Evolutionary conservation across 2,888 invertebrate genomes (phyloP).

Genomic region (Tipula helvola): DNA sequence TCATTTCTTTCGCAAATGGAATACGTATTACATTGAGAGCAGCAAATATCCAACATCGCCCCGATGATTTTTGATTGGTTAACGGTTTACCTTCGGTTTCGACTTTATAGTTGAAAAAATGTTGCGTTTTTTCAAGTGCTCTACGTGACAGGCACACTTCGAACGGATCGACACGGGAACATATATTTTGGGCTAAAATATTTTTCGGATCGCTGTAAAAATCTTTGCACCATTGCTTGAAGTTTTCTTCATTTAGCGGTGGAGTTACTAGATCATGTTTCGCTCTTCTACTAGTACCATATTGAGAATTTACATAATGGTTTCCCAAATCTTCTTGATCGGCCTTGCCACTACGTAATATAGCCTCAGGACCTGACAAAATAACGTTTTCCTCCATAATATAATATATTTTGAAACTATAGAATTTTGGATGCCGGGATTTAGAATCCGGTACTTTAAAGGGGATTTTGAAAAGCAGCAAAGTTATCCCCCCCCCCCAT

Average conservation of each 20-base stretch:
- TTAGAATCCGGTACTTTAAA: too few relatives aligned
- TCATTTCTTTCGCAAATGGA: slow-evolving; percentile 70
- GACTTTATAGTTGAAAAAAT: slow-evolving; percentile 74
- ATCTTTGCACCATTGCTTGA: slow-evolving; percentile 37
- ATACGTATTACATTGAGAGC: slow-evolving; percentile 72
- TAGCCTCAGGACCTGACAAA: too few relatives aligned
- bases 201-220: slow-evolving; percentile 66
- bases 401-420: too few relatives aligned
- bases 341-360: too few relatives aligned
- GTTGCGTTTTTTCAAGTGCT: slow-evolving; percentile 50
- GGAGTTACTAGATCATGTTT: slow-evolving; percentile 6
- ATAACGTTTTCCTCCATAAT: too few relatives aligned
- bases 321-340: too few relatives aligned
- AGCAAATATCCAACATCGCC: slow-evolving; percentile 86
- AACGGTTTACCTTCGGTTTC: slow-evolving; percentile 76
- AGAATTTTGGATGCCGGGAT: too few relatives aligned
- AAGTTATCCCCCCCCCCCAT: too few relatives aligned
- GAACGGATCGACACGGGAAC: slow-evolving; percentile 63
- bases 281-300: too few relatives aligned
- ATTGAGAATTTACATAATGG: too few relatives aligned
- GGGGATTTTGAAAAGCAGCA: too few relatives aligned
- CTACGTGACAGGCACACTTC: slow-evolving; percentile 63
- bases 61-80: slow-evolving; percentile 76
- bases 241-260: slow-evolving; percentile 32
- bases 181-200: slow-evolving; percentile 71